A percentile compares a stretch with the other conserved stretches of the same genome.
Conservation (phyloP, 1,140 invertebrate species). For the Drosophila lowei region DNA sequence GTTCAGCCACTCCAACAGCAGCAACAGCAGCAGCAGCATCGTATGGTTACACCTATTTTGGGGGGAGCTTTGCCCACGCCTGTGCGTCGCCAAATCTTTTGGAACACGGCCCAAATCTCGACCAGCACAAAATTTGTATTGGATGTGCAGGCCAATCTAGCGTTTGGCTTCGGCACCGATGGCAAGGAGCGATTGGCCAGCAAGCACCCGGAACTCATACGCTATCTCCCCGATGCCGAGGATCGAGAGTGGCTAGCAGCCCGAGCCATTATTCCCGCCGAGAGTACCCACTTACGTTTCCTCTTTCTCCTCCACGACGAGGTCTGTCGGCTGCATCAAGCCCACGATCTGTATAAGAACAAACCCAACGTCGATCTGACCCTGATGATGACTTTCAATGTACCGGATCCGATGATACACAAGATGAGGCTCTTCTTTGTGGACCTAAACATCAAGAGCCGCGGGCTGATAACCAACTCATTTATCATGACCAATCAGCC, state of each 20-base stretch:
- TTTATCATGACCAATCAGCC: conserved; percentile 56
- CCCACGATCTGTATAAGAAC: conserved; percentile 67
- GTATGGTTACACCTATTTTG: conserved; percentile 39
- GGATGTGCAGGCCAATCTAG: conserved; percentile 79
- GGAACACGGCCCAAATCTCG: conserved; percentile 78
- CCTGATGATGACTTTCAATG: conserved; percentile 72
- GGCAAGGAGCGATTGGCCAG: conserved; percentile 78
- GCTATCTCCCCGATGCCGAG: conserved; percentile 76
- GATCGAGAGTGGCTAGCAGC: conserved; percentile 75
- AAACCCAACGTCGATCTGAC: conserved; percentile 70
- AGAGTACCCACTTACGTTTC: conserved; percentile 76
- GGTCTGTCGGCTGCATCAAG: conserved; percentile 69
- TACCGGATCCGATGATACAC: conserved; percentile 78
- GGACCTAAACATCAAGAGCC: conserved; percentile 81
- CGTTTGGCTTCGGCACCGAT: conserved; percentile 78
- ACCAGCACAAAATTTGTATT: conserved; percentile 78
- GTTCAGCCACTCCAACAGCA: conserved; percentile 16
- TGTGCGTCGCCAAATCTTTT: conserved; percentile 76
- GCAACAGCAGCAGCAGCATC: conserved; percentile 31
- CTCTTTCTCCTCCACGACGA: conserved; percentile 79
- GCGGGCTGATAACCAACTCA: conserved; percentile 78
- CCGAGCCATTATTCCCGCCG: conserved; percentile 72
- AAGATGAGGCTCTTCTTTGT: conserved; percentile 81
- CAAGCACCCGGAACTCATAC: conserved; percentile 81
- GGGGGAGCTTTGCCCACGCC: conserved; percentile 59